Evolutionary conservation across 2,113 vertebrate species (phyloP).

Genomic region (Sphyrna mokarran): DNA sequence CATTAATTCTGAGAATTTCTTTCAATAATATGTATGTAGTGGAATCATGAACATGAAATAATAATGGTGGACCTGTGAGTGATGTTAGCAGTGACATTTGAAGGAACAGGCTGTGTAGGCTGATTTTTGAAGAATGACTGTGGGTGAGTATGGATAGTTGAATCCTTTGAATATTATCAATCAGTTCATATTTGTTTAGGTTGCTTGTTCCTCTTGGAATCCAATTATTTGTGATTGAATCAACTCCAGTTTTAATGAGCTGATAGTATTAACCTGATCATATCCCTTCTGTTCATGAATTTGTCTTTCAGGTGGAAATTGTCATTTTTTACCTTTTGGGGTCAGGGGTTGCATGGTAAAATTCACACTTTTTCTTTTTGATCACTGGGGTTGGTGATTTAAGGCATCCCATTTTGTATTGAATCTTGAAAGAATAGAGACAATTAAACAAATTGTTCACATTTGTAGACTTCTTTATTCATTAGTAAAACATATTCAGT

Average conservation of each 20-base stretch:
- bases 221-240: background rate
- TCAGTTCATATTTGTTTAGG: background rate
- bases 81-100: background rate
- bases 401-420: background rate
- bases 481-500: background rate
- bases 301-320: background rate
- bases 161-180: background rate
- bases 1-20: background rate
- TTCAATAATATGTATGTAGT: background rate
- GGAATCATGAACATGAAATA: background rate
- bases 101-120: background rate
- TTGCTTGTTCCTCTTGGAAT: background rate
- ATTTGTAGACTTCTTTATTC: background rate
- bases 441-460: background rate
- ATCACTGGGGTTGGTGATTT: background rate
- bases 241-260: background rate
- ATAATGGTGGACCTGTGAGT: background rate
- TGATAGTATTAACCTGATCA: background rate
- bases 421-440: background rate
- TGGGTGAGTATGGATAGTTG: background rate
- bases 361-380: background rate
- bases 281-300: background rate
- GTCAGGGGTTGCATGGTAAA: background rate
- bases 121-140: background rate
- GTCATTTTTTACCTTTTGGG: background rate